phyloP scores from a whole-genome alignment of 2,113 vertebrate species.

The Cephalopholis sonnerati region DNA sequence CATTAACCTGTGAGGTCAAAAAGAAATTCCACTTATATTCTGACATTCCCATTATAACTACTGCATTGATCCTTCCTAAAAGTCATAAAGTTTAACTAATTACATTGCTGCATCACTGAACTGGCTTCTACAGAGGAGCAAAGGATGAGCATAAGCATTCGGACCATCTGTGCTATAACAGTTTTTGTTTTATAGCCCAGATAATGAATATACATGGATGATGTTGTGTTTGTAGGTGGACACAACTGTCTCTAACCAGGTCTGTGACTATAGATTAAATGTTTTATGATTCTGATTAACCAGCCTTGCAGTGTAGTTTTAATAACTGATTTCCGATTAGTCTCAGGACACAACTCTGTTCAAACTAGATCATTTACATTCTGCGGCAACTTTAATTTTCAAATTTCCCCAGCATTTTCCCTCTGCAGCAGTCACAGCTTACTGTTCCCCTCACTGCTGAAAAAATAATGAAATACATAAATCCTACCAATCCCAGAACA shows the following conservation, averaged over 20 bases:
- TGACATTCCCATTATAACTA: not conserved
- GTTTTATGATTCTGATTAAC: not conserved
- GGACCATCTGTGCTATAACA: not conserved
- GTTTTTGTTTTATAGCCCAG: not conserved
- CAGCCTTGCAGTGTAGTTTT: not conserved
- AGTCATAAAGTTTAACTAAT: not conserved
- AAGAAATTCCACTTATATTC: not conserved
- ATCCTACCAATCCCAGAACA: not conserved
- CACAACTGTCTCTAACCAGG: not conserved
- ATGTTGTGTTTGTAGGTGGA: not conserved
- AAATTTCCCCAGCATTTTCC: not conserved
- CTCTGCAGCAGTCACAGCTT: not conserved
- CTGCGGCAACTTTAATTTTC: not conserved
- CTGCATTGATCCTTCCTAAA: not conserved
- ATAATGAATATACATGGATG: not conserved
- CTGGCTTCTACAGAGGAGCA: not conserved
- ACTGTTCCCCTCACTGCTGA: not conserved
- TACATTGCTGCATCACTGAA: not conserved
- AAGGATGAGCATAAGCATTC: not conserved
- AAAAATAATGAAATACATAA: constrained; percentile 3
- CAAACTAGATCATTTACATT: not conserved
- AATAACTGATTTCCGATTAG: too few species aligned
- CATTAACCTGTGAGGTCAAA: not conserved
- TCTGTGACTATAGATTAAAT: not conserved
- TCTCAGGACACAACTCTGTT: not conserved